A percentile compares a stretch with the other conserved stretches of the same genome.
phyloP scores from a whole-genome alignment of 2,797 vertebrate species.

The Sebastes taczanowskii region DNA sequence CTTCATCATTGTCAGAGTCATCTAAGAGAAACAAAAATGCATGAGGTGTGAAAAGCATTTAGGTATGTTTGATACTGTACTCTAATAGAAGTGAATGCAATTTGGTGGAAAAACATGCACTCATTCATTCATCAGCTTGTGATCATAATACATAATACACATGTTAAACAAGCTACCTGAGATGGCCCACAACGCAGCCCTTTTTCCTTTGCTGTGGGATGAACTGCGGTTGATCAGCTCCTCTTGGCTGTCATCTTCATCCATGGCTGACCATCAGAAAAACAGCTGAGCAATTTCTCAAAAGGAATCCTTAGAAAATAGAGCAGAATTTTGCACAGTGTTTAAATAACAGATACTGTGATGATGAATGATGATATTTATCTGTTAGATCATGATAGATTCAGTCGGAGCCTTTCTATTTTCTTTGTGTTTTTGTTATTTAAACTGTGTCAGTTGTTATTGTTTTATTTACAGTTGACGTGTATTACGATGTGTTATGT shows the following conservation, averaged over 20 bases:
- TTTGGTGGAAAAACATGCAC: not conserved
- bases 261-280: constrained; percentile 90
- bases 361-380: no score
- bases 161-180: constrained; percentile 45
- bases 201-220: constrained; percentile 81
- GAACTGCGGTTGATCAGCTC: constrained; percentile 87
- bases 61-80: not conserved
- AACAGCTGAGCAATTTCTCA: not conserved
- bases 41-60: not conserved
- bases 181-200: constrained; percentile 65
- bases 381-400: no score
- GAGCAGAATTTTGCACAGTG: not conserved
- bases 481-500: no score
- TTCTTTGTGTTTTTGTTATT: no score
- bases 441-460: no score
- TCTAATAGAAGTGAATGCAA: not conserved
- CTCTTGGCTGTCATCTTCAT: constrained; percentile 93
- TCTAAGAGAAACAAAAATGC: constrained; percentile 60
- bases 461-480: no score
- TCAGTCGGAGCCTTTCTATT: no score
- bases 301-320: not conserved
- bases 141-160: not conserved
- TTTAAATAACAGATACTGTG: not conserved
- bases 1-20: constrained; percentile 81
- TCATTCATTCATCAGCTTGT: not conserved